These are phyloP conservation scores for Metacarcinus magister DNA, from an alignment of 2,888 invertebrate genomes.

Conservation along the genomic window DNA sequence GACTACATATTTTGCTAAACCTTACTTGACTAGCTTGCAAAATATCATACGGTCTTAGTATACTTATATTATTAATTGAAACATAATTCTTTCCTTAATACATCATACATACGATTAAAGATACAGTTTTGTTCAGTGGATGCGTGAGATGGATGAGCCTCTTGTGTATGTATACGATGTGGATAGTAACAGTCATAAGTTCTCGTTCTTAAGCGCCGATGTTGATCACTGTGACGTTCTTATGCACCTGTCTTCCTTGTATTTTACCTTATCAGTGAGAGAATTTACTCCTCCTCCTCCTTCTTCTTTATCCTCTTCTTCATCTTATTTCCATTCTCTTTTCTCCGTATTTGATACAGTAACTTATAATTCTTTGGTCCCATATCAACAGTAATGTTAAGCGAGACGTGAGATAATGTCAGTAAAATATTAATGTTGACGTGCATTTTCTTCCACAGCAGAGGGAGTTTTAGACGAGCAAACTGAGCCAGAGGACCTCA, in stretches of 20 bases:
- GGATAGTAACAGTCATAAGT: neutral
- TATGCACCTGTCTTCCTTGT: neutral
- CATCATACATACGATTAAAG: neutral
- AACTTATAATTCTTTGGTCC: neutral
- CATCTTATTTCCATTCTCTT: neutral
- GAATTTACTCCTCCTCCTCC: neutral
- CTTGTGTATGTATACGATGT: neutral
- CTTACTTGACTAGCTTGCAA: neutral
- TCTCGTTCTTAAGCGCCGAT: neutral
- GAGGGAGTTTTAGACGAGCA: constrained; percentile 11
- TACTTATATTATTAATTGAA: neutral
- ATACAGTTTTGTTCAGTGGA: neutral
- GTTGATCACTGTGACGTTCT: neutral
- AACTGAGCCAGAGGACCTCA: constrained; percentile 74
- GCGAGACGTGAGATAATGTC: neutral
- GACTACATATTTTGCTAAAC: neutral
- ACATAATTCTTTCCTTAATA: neutral
- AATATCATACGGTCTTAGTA: too few relatives aligned
- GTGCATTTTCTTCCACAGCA: neutral
- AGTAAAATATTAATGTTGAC: neutral
- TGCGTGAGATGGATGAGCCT: neutral
- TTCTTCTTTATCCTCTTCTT: neutral
- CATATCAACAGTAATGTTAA: constrained; percentile 12
- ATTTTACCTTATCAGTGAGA: neutral
- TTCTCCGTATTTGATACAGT: neutral